These are phyloP conservation scores for Micronisus gabar DNA, from an alignment of 2,113 vertebrate species.

Conservation along the genomic window DNA sequence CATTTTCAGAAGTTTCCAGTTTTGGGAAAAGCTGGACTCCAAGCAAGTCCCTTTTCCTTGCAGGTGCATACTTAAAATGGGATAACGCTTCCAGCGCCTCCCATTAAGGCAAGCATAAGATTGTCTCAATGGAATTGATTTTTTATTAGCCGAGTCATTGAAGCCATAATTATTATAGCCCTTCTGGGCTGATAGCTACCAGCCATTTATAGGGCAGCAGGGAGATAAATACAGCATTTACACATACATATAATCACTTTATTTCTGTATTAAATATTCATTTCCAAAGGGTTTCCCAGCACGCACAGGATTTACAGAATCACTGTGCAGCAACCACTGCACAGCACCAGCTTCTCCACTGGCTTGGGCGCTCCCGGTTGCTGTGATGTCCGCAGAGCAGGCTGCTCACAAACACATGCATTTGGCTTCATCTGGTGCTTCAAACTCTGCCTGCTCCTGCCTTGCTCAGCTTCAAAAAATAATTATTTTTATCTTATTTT, in stretches of 20 bases:
- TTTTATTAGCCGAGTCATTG: neutral
- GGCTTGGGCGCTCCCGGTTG: accelerated
- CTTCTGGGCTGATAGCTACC: conserved; percentile 8
- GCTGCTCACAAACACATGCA: accelerated
- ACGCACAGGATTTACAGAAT: neutral
- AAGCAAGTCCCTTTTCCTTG: neutral
- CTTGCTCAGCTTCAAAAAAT: neutral
- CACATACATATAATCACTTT: neutral
- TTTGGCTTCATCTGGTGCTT: neutral
- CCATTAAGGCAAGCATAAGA: neutral
- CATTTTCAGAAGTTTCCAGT: neutral
- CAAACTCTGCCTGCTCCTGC: neutral
- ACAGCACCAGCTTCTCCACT: accelerated
- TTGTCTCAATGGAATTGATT: neutral
- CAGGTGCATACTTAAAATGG: neutral
- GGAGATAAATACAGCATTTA: conserved; percentile 37
- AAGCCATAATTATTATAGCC: neutral
- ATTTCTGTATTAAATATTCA: conserved; percentile 35
- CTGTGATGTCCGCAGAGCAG: neutral
- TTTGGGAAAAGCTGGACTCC: neutral
- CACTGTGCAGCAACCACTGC: neutral
- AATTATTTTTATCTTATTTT: neutral
- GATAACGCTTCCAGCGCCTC: neutral
- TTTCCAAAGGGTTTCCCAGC: conserved; percentile 7
- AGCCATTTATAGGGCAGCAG: neutral